phyloP scores from a whole-genome alignment of 2,113 vertebrate genomes.

The Castor canadensis region DNA sequence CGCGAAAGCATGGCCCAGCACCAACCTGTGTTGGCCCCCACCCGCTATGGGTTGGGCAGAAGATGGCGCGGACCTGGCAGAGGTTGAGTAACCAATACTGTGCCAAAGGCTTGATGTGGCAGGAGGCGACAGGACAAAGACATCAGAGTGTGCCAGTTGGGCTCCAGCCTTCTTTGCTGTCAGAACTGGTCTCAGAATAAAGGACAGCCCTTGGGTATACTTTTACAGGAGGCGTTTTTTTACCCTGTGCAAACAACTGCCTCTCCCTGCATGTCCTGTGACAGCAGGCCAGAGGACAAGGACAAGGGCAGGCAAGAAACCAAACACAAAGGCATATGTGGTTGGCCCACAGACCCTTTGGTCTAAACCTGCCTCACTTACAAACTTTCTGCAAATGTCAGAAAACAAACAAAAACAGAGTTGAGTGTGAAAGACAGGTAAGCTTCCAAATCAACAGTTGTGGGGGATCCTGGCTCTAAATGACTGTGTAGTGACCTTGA shows the following conservation, averaged over 20 bases:
- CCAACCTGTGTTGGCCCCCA: slow-evolving; percentile 19
- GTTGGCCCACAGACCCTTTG: neutral
- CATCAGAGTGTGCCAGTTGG: slow-evolving; percentile 64
- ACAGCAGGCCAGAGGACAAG: slow-evolving; percentile 17
- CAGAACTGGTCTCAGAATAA: slow-evolving; percentile 65
- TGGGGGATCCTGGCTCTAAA: neutral
- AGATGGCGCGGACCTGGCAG: slow-evolving; percentile 66
- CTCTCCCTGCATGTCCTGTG: slow-evolving; percentile 59
- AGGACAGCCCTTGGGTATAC: slow-evolving; percentile 55
- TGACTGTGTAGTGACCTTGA: neutral
- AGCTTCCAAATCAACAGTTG: too few species aligned
- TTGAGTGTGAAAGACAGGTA: neutral
- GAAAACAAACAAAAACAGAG: neutral
- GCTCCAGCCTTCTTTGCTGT: slow-evolving; percentile 67
- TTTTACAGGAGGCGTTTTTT: slow-evolving; percentile 38
- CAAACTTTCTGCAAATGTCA: neutral
- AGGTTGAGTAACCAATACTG: slow-evolving; percentile 9
- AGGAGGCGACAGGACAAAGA: slow-evolving; percentile 75
- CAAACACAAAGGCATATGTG: neutral
- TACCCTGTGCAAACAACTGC: slow-evolving; percentile 44
- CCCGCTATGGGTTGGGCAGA: slow-evolving; percentile 68
- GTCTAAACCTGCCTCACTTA: neutral
- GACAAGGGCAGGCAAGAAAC: slow-evolving; percentile 31
- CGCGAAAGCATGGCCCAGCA: neutral
- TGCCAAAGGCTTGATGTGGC: slow-evolving; percentile 76